Base-by-base conservation (phyloP, 2,113 vertebrate genomes). In the Eleginops maclovinus region DNA sequence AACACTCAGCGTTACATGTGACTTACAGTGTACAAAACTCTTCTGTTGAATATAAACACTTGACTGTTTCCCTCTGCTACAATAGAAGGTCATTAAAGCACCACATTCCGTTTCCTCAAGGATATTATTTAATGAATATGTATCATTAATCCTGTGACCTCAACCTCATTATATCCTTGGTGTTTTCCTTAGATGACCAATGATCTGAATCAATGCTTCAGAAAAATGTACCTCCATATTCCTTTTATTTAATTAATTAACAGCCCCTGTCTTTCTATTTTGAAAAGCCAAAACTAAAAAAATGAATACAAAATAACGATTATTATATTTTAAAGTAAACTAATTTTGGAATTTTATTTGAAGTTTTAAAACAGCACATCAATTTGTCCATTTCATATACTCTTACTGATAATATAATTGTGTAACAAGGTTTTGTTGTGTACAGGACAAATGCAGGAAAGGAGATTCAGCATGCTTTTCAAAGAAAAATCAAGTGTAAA, bases 21-120 rank as follows among this genome's bases (percentile, higher is more conserved):
- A 60, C n/a, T 67, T 22, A 28, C 40, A 49, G 61, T 54, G 54
- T 51, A 51, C 31, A 50, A 26, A 64, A 70, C 31, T 24, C 26
- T 26, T 46, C 6, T 62, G 49, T 47, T 40, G 9, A 60, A 79
- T 6, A 8, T 28, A 53, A n/a, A 26, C 26, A 47, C 46, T 26
- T 1, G 10, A 9, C 55, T 36, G 36, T 72, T 72, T 66, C 44
- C 4, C 1, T 28, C 72, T 72, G 22, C 22, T 43, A 79, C n/a
- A 43, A 16, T 13, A 49, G 22, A 19, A 31, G 0, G 28, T 11
- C 22, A 10, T 36, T 1, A 61, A 22, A 10, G 10, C 31, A 43
- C 47, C 19, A 55, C 40, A 9, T 1, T 36, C n/a, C n/a, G 31
- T 36, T 36, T 36, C 31, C 31, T 36, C 6, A 36, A 36, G 8